A percentile compares a stretch with the other conserved stretches of the same genome.
Conservation (phyloP, 2,888 invertebrate species). For the Harpalus rubripes region DNA sequence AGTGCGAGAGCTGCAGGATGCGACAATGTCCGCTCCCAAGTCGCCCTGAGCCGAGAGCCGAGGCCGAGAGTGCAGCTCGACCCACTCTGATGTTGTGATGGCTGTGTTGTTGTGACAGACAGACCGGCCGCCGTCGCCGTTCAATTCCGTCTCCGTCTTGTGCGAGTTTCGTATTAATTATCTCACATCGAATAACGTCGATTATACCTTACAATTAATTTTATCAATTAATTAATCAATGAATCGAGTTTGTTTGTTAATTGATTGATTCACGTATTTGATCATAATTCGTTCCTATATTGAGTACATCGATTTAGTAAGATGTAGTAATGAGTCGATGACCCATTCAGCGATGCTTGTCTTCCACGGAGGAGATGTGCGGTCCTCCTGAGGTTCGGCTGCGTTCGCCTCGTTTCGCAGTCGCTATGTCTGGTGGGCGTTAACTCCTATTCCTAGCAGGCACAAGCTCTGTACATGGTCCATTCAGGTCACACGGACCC, state of each 20-base stretch:
- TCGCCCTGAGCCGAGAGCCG: slow-evolving; percentile 72
- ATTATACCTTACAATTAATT: slow-evolving; percentile 47
- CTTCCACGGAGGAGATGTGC: slow-evolving; percentile 75
- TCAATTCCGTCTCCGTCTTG: slow-evolving; percentile 57
- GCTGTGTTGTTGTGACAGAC: slow-evolving; percentile 58
- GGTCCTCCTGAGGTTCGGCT: slow-evolving; percentile 64
- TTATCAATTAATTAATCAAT: slow-evolving; percentile 42
- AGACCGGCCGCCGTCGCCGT: slow-evolving; percentile 43
- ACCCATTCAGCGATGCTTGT: slow-evolving; percentile 77
- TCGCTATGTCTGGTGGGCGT: slow-evolving; percentile 1
- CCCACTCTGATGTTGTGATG: slow-evolving; percentile 52
- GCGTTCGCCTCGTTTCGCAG: slow-evolving; percentile 26
- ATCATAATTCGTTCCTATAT: slow-evolving; percentile 62
- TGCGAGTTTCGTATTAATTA: slow-evolving; percentile 57
- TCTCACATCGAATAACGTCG: slow-evolving; percentile 64
- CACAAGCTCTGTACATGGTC: slow-evolving; percentile 9
- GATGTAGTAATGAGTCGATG: slow-evolving; percentile 61
- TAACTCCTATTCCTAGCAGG: neutral
- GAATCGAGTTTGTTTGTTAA: slow-evolving; percentile 54
- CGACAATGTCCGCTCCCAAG: slow-evolving; percentile 73
- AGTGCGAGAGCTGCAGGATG: slow-evolving; percentile 52
- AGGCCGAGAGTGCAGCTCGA: slow-evolving; percentile 3
- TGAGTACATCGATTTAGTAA: slow-evolving; percentile 60
- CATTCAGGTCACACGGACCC: slow-evolving; percentile 55
- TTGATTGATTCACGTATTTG: slow-evolving; percentile 51